Evolutionary conservation across 2,797 vertebrate genomes (phyloP).

Genomic region (Galaxias olidus): DNA sequence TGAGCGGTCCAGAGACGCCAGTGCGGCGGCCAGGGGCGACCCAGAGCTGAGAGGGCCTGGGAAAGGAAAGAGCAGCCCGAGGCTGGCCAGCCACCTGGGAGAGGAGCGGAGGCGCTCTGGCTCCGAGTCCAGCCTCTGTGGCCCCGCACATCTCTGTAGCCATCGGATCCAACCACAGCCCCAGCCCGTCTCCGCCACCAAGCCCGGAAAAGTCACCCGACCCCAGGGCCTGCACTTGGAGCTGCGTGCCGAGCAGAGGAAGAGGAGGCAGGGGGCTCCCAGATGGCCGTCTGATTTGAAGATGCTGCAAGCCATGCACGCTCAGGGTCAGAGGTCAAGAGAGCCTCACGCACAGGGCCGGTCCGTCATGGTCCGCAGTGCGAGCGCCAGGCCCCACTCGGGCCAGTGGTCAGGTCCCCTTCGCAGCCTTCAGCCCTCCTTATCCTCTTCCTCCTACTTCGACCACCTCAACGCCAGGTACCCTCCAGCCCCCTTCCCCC

Average conservation of each 20-base stretch:
- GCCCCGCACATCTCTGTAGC: slow-evolving; percentile 52
- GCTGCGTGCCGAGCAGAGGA: slow-evolving; percentile 55
- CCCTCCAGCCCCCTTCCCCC: slow-evolving; percentile 66
- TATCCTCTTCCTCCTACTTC: slow-evolving; percentile 67
- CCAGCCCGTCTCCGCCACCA: slow-evolving; percentile 47
- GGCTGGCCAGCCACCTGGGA: slow-evolving; percentile 45
- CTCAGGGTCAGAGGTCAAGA: slow-evolving; percentile 62
- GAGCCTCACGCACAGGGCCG: slow-evolving; percentile 44
- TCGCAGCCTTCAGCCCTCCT: slow-evolving; percentile 48
- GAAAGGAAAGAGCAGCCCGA: slow-evolving; percentile 43
- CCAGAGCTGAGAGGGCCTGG: slow-evolving; percentile 52
- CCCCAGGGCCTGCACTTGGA: slow-evolving; percentile 54
- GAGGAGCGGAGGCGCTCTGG: slow-evolving; percentile 75
- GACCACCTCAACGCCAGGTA: slow-evolving; percentile 67
- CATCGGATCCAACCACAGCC: slow-evolving; percentile 59
- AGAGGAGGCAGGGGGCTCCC: slow-evolving; percentile 73
- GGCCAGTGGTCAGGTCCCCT: slow-evolving; percentile 59
- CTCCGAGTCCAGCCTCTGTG: slow-evolving; percentile 82
- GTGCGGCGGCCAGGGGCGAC: slow-evolving; percentile 47
- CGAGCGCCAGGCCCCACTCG: slow-evolving; percentile 57
- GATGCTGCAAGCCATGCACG: slow-evolving; percentile 45
- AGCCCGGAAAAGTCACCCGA: slow-evolving; percentile 58
- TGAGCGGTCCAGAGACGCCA: slow-evolving; percentile 66
- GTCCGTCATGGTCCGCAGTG: slow-evolving; percentile 54
- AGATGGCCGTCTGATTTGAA: slow-evolving; percentile 81